These are phyloP conservation scores for Lycaena phlaeas DNA, from an alignment of 2,888 invertebrate species.

Conservation along the genomic window DNA sequence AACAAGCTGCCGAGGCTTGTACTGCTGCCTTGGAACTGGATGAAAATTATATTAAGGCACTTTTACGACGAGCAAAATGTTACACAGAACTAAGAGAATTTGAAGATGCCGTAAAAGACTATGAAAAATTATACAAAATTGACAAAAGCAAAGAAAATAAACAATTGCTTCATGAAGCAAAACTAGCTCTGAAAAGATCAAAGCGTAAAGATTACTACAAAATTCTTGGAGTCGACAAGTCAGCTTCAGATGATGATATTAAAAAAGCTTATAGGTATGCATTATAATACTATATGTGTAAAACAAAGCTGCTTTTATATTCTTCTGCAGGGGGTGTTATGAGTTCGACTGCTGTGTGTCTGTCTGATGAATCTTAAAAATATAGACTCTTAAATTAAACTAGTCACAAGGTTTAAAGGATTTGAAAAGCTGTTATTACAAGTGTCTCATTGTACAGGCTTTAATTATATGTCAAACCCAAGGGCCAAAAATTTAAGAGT, in stretches of 20 bases:
- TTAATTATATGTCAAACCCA: too few species aligned
- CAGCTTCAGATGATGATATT: constrained; percentile 91
- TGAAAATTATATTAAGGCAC: constrained; percentile 84
- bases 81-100: constrained; percentile 86
- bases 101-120: constrained; percentile 93
- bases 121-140: constrained; percentile 87
- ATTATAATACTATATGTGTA: too few species aligned
- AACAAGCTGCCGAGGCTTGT: constrained; percentile 89
- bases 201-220: constrained; percentile 98
- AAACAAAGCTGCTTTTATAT: too few species aligned
- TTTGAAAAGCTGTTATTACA: too few species aligned
- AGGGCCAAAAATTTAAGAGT: too few species aligned
- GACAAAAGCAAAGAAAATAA: constrained; percentile 88
- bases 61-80: constrained; percentile 90
- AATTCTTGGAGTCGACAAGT: constrained; percentile 88
- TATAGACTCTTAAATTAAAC: too few species aligned
- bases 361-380: too few species aligned
- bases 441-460: too few species aligned
- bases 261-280: constrained; percentile 93
- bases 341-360: too few species aligned
- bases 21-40: constrained; percentile 88
- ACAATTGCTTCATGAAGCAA: constrained; percentile 87
- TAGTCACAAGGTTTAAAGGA: too few species aligned
- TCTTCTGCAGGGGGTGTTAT: too few species aligned
- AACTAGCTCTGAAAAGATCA: constrained; percentile 89